phyloP scores from a whole-genome alignment of 2,888 invertebrate genomes.

The Sinopyrophorus schimmeli region DNA sequence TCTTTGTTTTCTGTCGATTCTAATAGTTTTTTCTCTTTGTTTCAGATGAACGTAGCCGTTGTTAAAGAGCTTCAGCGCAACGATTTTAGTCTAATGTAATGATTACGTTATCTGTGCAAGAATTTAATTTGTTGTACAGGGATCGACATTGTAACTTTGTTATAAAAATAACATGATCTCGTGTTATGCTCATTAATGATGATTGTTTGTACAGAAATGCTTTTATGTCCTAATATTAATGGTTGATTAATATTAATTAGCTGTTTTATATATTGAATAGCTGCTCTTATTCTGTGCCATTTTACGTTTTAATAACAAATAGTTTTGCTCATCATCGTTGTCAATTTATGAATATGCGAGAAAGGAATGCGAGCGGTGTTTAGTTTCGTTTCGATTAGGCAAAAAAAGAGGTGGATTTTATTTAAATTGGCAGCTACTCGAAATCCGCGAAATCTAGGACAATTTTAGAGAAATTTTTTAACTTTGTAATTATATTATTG shows the following conservation, averaged over 20 bases:
- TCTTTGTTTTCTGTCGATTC: neutral
- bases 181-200: conserved; percentile 55
- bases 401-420: too few relatives aligned
- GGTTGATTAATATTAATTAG: conserved; percentile 32
- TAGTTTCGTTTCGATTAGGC: too few relatives aligned
- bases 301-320: conserved; percentile 27
- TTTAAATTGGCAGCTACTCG: conserved; percentile 32
- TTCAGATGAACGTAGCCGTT: conserved; percentile 37
- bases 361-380: too few relatives aligned
- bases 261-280: conserved; percentile 32
- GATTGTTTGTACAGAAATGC: conserved; percentile 53
- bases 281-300: conserved; percentile 34
- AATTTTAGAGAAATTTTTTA: conserved; percentile 38
- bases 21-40: conserved; percentile 37
- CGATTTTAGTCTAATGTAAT: conserved; percentile 28
- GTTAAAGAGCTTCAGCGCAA: conserved; percentile 34
- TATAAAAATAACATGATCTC: conserved; percentile 54
- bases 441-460: conserved; percentile 21
- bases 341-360: conserved; percentile 32
- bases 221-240: conserved; percentile 32
- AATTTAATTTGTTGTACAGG: conserved; percentile 48
- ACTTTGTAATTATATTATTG: conserved; percentile 48
- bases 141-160: conserved; percentile 49
- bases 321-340: conserved; percentile 33
- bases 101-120: conserved; percentile 35